These are phyloP conservation scores for Epirrita christyi DNA, from an alignment of 2,888 invertebrate genomes.

Conservation along the genomic window DNA sequence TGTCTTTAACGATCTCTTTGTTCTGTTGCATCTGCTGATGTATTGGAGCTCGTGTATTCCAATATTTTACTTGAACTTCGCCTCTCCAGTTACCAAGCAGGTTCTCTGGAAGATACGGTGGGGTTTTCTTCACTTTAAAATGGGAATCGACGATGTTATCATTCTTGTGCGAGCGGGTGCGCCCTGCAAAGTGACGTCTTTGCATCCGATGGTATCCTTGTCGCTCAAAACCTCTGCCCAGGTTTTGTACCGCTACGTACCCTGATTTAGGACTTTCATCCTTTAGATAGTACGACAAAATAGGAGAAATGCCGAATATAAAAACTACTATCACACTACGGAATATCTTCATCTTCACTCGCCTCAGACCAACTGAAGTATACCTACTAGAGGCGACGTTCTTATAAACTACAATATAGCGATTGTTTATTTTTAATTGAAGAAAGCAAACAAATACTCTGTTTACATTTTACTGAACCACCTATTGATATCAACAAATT, in stretches of 20 bases:
- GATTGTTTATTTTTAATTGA: conserved; percentile 45
- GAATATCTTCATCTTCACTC: conserved; percentile 52
- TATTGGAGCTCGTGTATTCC: conserved; percentile 5
- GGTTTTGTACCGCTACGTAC: conserved; percentile 48
- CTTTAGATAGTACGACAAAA: conserved; percentile 51
- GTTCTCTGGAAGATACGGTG: conserved; percentile 10
- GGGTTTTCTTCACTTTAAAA: conserved; percentile 52
- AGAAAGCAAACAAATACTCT: conserved; percentile 54
- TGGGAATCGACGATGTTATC: conserved; percentile 56
- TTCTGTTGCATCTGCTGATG: conserved; percentile 2
- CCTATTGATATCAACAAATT: conserved; percentile 25
- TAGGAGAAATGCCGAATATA: conserved; percentile 44
- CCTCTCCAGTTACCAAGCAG: conserved; percentile 16
- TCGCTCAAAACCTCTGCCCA: conserved; percentile 40
- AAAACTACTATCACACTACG: conserved; percentile 16
- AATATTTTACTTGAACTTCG: conserved; percentile 8
- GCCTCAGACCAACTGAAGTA: conserved; percentile 41
- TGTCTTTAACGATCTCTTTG: conserved; percentile 2
- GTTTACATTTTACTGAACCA: conserved; percentile 30
- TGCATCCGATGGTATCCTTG: conserved; percentile 41
- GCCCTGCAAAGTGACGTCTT: conserved; percentile 49
- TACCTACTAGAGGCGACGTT: conserved; percentile 11
- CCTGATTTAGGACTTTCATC: conserved; percentile 52
- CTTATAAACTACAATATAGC: conserved; percentile 35
- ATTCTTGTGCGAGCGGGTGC: conserved; percentile 43